Evolutionary conservation across 2,797 vertebrate genomes (phyloP), one percentile per base, ranked within the genome.

Genomic region (Malacoraja senta): DNA sequence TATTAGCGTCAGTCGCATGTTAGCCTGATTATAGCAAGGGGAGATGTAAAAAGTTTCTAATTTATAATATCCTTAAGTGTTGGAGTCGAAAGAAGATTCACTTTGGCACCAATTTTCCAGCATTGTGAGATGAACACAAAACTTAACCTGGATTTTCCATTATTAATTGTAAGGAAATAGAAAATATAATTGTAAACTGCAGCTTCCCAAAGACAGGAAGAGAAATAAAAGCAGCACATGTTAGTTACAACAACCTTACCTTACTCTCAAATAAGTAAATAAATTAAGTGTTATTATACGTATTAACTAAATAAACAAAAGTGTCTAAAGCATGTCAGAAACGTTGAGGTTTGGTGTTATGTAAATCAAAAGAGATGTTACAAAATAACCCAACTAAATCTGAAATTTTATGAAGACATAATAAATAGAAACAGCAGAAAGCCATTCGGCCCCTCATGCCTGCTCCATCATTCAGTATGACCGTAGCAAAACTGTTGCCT

Each of bases 61-160:
- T 91, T 68, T 74, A 72, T 38, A 53, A 13, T 74, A 74, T n/a
- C 9, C 38, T 91, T 71, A 53, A 74, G 90, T 15, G 68, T 7
- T 91, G 35, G 90, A 68, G 63, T 88, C 4, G 38, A 68, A 63
- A 86, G 0, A 35, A 35, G n/a, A 68, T 19, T 88, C 84, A 35
- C 84, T 68, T 88, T 88, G 84, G 84, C 84, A 68, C n/a, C n/a
- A 88, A 68, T 68, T 88, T 88, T 88, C 29, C 17, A 88, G 61
- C 19, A 88, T 68, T 8, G 32, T 21, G 32, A 8, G n/a, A 88
- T 24, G 61, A 63, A 35, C 61, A 58, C 44, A 86, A 32, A 32
- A n/a, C 61, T 32, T 61, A 58, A 65, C 83, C 13, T 63, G 58
- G 26, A 58, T 61, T 8, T 32, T 65, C n/a, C 13, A 35, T 10